A percentile compares a stretch with the other conserved stretches of the same genome.
phyloP scores from a whole-genome alignment of 2,113 vertebrate species.

The Takifugu flavidus region DNA sequence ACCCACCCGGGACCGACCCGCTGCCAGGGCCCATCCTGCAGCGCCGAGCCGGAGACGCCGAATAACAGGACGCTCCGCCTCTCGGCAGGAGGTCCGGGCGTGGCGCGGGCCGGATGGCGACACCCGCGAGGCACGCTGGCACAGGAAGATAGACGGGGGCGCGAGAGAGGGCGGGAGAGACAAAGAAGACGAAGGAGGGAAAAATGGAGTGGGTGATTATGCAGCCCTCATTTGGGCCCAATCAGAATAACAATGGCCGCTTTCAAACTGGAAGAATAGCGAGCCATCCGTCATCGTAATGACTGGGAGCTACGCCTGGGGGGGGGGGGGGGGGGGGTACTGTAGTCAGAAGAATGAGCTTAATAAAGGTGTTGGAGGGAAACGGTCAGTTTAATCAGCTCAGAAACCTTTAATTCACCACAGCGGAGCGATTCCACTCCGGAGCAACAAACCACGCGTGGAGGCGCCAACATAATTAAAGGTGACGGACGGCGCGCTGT shows the following conservation, averaged over 20 bases:
- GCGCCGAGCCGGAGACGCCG: conserved; percentile 21
- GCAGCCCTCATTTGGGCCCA: conserved; percentile 49
- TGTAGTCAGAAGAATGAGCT: conserved; percentile 3
- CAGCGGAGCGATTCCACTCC: too few relatives aligned
- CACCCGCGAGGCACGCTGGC: conserved; percentile 46
- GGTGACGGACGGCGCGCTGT: too few relatives aligned
- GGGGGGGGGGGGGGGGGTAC: neutral
- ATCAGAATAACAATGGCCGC: conserved; percentile 69
- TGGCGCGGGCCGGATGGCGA: conserved; percentile 27
- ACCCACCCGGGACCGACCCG: conserved; percentile 24
- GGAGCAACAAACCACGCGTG: too few relatives aligned
- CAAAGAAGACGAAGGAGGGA: conserved; percentile 14
- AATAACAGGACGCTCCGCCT: conserved; percentile 17
- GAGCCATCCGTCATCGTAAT: conserved; percentile 61
- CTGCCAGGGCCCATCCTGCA: conserved; percentile 26
- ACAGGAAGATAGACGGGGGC: conserved; percentile 46
- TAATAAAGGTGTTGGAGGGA: conserved; percentile 21
- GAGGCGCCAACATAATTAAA: too few relatives aligned
- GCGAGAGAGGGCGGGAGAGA: conserved; percentile 18
- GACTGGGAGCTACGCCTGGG: conserved; percentile 15
- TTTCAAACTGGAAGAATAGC: conserved; percentile 64
- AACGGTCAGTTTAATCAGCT: conserved; percentile 38
- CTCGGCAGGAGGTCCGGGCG: conserved; percentile 41
- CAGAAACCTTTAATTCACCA: conserved; percentile 1
- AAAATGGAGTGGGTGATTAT: conserved; percentile 37